A percentile compares a stretch with the other conserved stretches of the same genome.
These are phyloP conservation scores for Cepaea hortensis DNA, from an alignment of 2,888 invertebrate species.

Conservation along the genomic window DNA sequence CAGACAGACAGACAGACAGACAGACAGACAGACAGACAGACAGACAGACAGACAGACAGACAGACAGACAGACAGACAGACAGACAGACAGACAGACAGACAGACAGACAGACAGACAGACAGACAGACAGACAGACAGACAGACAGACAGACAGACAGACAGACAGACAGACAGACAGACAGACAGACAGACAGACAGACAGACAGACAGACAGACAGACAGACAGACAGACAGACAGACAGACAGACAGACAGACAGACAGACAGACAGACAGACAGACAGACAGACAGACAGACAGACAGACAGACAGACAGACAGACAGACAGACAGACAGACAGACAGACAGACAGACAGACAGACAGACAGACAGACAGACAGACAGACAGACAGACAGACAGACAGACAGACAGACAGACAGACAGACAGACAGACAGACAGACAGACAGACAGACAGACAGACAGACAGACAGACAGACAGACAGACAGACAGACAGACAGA, in stretches of 20 bases:
- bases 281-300: conserved; percentile 40
- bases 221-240: conserved; percentile 34
- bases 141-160: conserved; percentile 32
- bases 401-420: conserved; percentile 24
- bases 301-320: conserved; percentile 38
- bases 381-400: conserved; percentile 32
- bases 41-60: conserved; percentile 27
- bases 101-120: conserved; percentile 36
- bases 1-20: conserved; percentile 24
- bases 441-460: too few species aligned
- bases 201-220: conserved; percentile 36
- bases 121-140: conserved; percentile 21
- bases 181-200: conserved; percentile 39
- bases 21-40: conserved; percentile 23
- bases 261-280: conserved; percentile 35
- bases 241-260: conserved; percentile 38
- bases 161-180: conserved; percentile 32
- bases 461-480: too few species aligned
- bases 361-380: conserved; percentile 33
- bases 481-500: too few species aligned
- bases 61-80: conserved; percentile 32
- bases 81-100: conserved; percentile 37
- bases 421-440: conserved; percentile 30
- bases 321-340: conserved; percentile 37
- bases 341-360: conserved; percentile 36